These are phyloP conservation scores for Eupeodes corollae DNA, from an alignment of 1,140 invertebrate genomes.

Conservation along the genomic window DNA sequence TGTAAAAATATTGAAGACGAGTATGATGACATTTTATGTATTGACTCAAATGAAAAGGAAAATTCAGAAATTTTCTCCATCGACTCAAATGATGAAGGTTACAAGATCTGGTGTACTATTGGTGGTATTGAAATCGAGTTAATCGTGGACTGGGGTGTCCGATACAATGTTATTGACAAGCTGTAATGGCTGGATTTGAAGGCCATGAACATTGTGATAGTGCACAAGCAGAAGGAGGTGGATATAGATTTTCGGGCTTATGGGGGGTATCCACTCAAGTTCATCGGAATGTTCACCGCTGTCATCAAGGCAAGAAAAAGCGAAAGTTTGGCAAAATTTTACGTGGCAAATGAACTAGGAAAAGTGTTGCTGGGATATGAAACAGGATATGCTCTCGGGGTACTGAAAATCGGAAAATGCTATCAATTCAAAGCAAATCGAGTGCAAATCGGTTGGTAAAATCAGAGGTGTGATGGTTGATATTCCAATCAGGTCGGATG, in stretches of 20 bases:
- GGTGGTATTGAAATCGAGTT: background rate
- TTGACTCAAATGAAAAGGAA: background rate
- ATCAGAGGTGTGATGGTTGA: background rate
- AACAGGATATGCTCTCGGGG: slow-evolving; percentile 5
- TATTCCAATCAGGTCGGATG: background rate
- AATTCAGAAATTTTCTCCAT: no score
- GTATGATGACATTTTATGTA: background rate
- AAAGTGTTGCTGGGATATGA: slow-evolving; percentile 6
- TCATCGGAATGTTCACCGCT: background rate
- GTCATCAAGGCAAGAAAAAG: background rate
- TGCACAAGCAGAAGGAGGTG: no score
- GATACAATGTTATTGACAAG: background rate
- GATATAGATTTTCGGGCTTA: no score
- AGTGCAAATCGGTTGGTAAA: no score
- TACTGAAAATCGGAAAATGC: slow-evolving; percentile 9
- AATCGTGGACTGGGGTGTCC: background rate
- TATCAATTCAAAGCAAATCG: no score
- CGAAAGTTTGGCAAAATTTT: background rate
- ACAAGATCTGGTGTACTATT: background rate
- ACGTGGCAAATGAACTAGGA: slow-evolving; percentile 7
- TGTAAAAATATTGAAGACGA: background rate
- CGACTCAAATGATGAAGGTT: no score
- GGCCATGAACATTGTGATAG: no score
- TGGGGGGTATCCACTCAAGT: no score
- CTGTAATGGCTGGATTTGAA: background rate